These are phyloP conservation scores for Protonemura montana DNA, from an alignment of 2,888 invertebrate genomes.

Conservation along the genomic window DNA sequence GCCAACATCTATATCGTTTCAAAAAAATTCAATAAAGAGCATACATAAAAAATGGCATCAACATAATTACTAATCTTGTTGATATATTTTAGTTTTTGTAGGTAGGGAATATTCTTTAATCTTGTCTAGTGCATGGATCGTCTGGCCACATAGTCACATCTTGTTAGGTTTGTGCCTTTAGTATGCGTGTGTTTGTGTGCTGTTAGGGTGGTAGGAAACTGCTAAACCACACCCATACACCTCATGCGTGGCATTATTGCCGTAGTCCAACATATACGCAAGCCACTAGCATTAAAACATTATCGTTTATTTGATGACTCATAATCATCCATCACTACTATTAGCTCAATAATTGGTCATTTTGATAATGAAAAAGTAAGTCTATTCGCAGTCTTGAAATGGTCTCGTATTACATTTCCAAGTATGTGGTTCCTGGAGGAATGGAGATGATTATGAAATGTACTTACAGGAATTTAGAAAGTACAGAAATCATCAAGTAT, in stretches of 20 bases:
- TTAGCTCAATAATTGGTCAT: neutral
- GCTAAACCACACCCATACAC: neutral
- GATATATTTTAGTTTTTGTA: neutral
- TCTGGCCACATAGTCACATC: neutral
- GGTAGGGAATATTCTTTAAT: neutral
- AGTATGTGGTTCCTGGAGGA: too few species aligned
- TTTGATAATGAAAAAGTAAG: neutral
- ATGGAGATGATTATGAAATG: too few species aligned
- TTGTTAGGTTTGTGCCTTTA: neutral
- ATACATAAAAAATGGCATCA: too few species aligned
- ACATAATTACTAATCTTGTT: neutral
- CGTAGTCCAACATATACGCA: neutral
- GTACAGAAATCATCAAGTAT: too few species aligned
- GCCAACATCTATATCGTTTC: neutral
- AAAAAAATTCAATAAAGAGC: neutral
- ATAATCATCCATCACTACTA: neutral
- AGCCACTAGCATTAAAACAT: neutral
- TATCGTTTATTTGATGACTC: neutral
- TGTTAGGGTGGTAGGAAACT: neutral
- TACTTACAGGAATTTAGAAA: too few species aligned
- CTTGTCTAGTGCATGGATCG: neutral
- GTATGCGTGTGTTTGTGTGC: neutral
- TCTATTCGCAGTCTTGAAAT: neutral
- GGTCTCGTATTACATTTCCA: too few species aligned
- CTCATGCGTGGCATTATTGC: neutral